These are phyloP conservation scores for Lepidurus apus DNA, from an alignment of 1,140 invertebrate genomes.

Conservation along the genomic window DNA sequence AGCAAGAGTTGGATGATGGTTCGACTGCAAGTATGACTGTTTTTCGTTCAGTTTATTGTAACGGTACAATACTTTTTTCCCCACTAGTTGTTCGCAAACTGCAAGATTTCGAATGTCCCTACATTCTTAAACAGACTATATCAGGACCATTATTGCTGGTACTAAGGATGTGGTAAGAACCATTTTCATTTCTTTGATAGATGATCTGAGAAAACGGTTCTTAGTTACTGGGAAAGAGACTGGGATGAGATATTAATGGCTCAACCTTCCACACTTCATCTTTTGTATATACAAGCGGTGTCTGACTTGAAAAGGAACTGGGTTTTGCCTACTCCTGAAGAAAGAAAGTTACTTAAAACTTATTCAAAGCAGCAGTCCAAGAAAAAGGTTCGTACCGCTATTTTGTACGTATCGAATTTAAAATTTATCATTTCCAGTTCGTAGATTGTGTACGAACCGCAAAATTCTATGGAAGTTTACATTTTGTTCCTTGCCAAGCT, in stretches of 20 bases:
- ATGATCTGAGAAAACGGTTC: background rate
- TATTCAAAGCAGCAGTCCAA: constrained; percentile 70
- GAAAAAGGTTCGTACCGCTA: constrained; percentile 58
- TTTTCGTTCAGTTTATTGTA: background rate
- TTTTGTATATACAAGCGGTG: constrained; percentile 80
- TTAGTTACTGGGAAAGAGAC: constrained; percentile 81
- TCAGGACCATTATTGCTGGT: background rate
- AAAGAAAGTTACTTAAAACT: constrained; percentile 59
- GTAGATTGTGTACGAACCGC: constrained; percentile 69
- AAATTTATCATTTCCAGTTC: constrained; percentile 56
- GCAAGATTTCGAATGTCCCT: constrained; percentile 1
- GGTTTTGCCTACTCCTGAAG: constrained; percentile 66
- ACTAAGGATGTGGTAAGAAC: background rate
- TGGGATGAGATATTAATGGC: constrained; percentile 75
- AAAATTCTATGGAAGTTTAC: constrained; percentile 83
- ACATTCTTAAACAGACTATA: background rate
- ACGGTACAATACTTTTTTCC: background rate
- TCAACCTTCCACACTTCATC: constrained; percentile 72
- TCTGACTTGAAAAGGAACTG: constrained; percentile 80
- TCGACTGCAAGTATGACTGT: background rate
- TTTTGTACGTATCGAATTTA: constrained; percentile 29
- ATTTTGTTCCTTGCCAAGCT: constrained; percentile 67
- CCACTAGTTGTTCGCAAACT: background rate
- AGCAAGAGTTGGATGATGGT: constrained; percentile 2
- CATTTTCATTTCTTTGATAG: background rate